Evolutionary conservation across 1,140 invertebrate species (phyloP).

Genomic region (Campoletis sonorensis): DNA sequence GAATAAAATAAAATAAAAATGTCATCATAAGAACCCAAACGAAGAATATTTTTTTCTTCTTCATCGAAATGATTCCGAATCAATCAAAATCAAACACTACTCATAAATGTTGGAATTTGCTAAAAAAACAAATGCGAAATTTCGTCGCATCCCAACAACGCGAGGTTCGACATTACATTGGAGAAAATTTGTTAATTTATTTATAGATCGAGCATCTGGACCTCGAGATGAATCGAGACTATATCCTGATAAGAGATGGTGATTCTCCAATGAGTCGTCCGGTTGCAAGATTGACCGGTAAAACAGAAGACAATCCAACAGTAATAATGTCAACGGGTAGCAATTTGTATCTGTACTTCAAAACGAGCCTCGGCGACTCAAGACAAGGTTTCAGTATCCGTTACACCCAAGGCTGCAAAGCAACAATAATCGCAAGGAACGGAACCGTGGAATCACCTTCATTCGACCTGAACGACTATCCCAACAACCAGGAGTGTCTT

Average conservation of each 20-base stretch:
- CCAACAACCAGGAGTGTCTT: slow-evolving; percentile 94
- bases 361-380: slow-evolving; percentile 91
- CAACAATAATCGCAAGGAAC: slow-evolving; percentile 87
- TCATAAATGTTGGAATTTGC: too few species aligned
- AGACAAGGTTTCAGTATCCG: slow-evolving; percentile 93
- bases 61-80: too few species aligned
- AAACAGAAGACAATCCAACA: slow-evolving; percentile 85
- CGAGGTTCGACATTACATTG: neutral
- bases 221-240: slow-evolving; percentile 90
- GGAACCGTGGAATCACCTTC: slow-evolving; percentile 93
- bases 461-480: slow-evolving; percentile 89
- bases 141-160: too few species aligned
- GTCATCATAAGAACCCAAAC: too few species aligned
- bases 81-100: too few species aligned
- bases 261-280: slow-evolving; percentile 89
- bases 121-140: too few species aligned
- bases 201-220: slow-evolving; percentile 90
- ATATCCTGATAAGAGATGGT: slow-evolving; percentile 93
- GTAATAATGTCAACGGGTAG: slow-evolving; percentile 94
- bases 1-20: too few species aligned
- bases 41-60: too few species aligned
- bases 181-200: slow-evolving; percentile 15
- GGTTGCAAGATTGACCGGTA: slow-evolving; percentile 89
- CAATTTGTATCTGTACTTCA: slow-evolving; percentile 93
- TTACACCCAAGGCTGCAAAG: slow-evolving; percentile 91